A percentile compares a stretch with the other conserved stretches of the same genome.
Evolutionary conservation across 2,888 invertebrate genomes (phyloP).

Genomic region (Drosophila falleni): DNA sequence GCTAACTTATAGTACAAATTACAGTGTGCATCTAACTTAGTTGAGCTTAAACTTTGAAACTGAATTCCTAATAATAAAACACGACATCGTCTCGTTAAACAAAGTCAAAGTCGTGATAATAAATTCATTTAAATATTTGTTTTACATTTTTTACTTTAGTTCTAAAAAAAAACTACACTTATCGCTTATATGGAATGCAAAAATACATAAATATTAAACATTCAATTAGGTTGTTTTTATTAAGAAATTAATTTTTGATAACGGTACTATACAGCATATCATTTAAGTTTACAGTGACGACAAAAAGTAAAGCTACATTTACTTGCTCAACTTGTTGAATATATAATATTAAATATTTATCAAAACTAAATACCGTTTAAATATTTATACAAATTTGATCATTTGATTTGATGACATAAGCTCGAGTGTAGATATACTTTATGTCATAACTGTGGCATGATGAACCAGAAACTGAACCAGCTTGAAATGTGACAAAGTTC

Average conservation of each 20-base stretch:
- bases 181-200: constrained; percentile 9
- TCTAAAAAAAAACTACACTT: constrained; percentile 23
- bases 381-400: neutral
- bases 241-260: constrained; percentile 22
- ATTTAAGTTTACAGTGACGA: constrained; percentile 7
- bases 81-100: constrained; percentile 43
- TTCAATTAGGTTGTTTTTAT: constrained; percentile 15
- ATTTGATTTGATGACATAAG: constrained; percentile 9
- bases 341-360: constrained; percentile 1
- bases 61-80: constrained; percentile 46
- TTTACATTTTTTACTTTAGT: constrained; percentile 7
- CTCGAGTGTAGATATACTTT: constrained; percentile 16
- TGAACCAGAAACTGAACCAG: constrained; percentile 14
- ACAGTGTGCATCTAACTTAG: constrained; percentile 9
- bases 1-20: constrained; percentile 23
- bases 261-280: constrained; percentile 9
- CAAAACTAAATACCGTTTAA: too few relatives aligned
- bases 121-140: constrained; percentile 62
- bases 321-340: neutral
- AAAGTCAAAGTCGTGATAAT: constrained; percentile 63
- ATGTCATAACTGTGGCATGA: constrained; percentile 22
- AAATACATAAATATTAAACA: constrained; percentile 11
- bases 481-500: constrained; percentile 19
- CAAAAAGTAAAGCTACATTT: neutral
- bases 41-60: constrained; percentile 33